Percentiles rank a stretch among this genome's conserved stretches.
Conservation (phyloP, 2,888 invertebrate genomes). For the Lithophane socia region DNA sequence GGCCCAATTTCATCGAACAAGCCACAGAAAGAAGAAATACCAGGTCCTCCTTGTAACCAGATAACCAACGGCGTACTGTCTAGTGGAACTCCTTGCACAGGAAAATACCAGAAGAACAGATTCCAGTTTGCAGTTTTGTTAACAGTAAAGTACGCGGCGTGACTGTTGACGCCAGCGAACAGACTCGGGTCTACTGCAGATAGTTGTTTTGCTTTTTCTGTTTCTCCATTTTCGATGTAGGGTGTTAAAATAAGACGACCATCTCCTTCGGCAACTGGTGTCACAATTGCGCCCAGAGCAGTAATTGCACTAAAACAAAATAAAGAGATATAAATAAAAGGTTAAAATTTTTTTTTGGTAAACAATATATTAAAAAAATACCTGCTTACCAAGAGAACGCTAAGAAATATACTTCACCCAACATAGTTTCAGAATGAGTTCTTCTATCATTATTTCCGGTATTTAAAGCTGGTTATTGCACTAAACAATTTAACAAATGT, state of each 20-base stretch:
- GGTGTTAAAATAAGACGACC: constrained; percentile 59
- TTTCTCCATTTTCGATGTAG: constrained; percentile 43
- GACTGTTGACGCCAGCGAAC: constrained; percentile 54
- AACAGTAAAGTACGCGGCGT: constrained; percentile 87
- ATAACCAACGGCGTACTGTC: constrained; percentile 78
- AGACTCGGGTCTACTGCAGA: constrained; percentile 53
- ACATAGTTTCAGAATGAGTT: constrained; percentile 18
- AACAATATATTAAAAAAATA: no score
- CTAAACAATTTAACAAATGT: neutral
- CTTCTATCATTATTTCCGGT: neutral
- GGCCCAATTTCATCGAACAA: constrained; percentile 86
- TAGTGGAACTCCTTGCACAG: constrained; percentile 80
- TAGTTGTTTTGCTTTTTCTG: constrained; percentile 40
- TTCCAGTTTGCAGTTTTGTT: constrained; percentile 92
- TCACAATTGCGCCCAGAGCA: constrained; percentile 70
- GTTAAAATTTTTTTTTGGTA: neutral
- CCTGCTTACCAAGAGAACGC: constrained; percentile 12
- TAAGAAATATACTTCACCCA: constrained; percentile 1
- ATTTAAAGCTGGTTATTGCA: neutral
- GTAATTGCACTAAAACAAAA: constrained; percentile 28
- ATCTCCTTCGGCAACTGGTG: neutral
- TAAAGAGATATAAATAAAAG: no score
- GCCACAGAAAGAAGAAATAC: constrained; percentile 80
- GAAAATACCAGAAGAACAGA: constrained; percentile 94
- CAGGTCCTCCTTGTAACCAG: constrained; percentile 87